Evolutionary conservation across 1,140 invertebrate genomes (phyloP), one percentile per base, ranked within the genome.

Genomic region (Diachasmimorpha longicaudata): DNA sequence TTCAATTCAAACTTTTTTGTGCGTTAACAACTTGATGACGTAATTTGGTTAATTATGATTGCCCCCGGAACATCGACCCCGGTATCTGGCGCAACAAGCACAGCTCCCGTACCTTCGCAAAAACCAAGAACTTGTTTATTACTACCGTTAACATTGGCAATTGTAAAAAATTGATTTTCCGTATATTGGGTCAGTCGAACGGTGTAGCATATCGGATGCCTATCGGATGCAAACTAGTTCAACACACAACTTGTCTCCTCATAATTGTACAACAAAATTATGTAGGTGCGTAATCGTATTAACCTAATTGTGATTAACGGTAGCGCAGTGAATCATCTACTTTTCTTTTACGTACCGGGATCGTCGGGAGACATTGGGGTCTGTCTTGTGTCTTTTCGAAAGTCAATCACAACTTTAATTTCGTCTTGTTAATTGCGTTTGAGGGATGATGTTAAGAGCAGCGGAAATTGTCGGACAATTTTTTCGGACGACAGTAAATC

Each of bases 181-280:
- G 58, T 25, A 55, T 46, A 72, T 55, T 72, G 46, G 70, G 70
- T 72, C 48, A 72, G 70, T 72, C 70, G 70, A 72, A 72, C 70
- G 31, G 4, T 36, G 70, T n/a, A 37, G 21, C n/a, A 55, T 72
- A 58, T 55, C 46, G 46, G 16, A 52, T 36, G 23, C 48, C 52
- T 71, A 72, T 72, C 70, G 23, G 46, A 72, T 72, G 70, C 46
- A 72, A 72, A 72, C 70, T 55, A 55, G 70, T 72, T 72, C 48
- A 52, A 23, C 23, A 10, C 13, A 11, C 11, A 14, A 52, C 31
- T 25, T n/a, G 19, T 72, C 31, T 31, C 46, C 36, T 52, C 46
- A 55, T 36, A 52, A 52, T 52, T 23, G 44, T 55, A 52, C 10
- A 9, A 63, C 58, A 63, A 63, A 63, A 63, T 63, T 10, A 14